These are phyloP conservation scores for Sanderia malayensis DNA, from an alignment of 30 jellyfish, hydroid and myxozoan species.

Conservation along the genomic window DNA sequence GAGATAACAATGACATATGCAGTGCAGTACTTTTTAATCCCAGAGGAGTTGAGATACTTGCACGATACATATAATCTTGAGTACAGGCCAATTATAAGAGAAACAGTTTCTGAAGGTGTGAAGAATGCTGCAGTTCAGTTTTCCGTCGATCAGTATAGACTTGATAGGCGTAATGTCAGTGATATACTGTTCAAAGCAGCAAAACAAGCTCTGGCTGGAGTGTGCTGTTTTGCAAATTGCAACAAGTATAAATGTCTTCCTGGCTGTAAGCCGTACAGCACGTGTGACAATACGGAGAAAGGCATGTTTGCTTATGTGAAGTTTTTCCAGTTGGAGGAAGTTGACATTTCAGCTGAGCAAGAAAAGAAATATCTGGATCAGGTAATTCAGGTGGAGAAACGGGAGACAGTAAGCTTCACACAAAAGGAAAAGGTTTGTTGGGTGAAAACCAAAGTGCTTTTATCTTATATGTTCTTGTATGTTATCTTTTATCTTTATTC, in stretches of 20 bases:
- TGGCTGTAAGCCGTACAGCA: conserved; percentile 23
- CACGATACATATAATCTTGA: conserved; percentile 69
- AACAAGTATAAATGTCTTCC: conserved; percentile 26
- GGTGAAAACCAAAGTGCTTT: not conserved
- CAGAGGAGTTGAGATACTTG: conserved; percentile 53
- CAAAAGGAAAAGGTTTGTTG: conserved; percentile 52
- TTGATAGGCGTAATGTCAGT: conserved; percentile 38
- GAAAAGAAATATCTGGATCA: conserved; percentile 48
- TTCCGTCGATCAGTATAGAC: conserved; percentile 45
- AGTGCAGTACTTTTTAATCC: conserved; percentile 57
- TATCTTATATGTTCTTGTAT: too few relatives aligned
- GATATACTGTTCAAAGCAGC: conserved; percentile 45
- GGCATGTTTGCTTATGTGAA: conserved; percentile 57
- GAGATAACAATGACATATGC: conserved; percentile 54
- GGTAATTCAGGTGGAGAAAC: conserved; percentile 48
- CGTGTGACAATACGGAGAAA: conserved; percentile 10
- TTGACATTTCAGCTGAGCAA: conserved; percentile 51
- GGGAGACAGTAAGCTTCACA: conserved; percentile 53
- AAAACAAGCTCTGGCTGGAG: conserved; percentile 43
- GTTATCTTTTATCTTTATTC: too few relatives aligned
- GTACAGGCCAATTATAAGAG: conserved; percentile 53
- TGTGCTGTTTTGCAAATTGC: conserved; percentile 56
- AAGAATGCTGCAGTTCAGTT: conserved; percentile 52
- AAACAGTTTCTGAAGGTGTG: conserved; percentile 54
- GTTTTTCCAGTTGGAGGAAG: conserved; percentile 64